Conservation (phyloP, 1,140 invertebrate species). For the Bombus confusus region DNA sequence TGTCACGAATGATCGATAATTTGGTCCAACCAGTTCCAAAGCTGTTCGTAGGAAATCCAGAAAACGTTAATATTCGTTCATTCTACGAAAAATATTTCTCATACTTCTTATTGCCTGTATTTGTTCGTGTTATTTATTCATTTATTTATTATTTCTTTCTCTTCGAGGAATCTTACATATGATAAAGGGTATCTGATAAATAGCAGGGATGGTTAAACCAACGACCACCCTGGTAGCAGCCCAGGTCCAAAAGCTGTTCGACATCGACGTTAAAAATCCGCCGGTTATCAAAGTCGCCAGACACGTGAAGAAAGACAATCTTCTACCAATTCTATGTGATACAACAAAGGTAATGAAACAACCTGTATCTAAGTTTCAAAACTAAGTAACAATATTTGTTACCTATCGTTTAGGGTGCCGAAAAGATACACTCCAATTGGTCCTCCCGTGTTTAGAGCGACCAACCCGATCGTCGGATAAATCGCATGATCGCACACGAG, state of each 20-base stretch:
- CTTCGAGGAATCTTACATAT: constrained; percentile 88
- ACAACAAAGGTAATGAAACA: neutral
- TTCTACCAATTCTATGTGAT: constrained; percentile 87
- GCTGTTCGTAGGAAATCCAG: constrained; percentile 83
- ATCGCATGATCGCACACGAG: constrained; percentile 92
- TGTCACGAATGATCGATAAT: constrained; percentile 94
- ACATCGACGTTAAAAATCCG: constrained; percentile 89
- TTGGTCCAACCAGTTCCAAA: constrained; percentile 93
- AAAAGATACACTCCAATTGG: constrained; percentile 94
- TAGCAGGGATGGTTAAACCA: constrained; percentile 93
- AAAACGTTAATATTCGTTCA: neutral
- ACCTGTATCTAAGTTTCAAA: neutral
- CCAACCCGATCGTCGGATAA: constrained; percentile 92
- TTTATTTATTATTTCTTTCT: neutral
- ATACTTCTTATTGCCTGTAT: neutral
- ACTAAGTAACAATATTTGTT: constrained; percentile 40
- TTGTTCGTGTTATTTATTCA: no score
- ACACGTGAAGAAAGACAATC: constrained; percentile 92
- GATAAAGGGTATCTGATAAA: constrained; percentile 97
- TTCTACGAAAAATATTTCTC: neutral
- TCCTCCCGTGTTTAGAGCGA: constrained; percentile 91
- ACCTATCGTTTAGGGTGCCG: constrained; percentile 91
- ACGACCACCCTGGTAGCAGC: constrained; percentile 89
- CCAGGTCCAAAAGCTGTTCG: constrained; percentile 92
- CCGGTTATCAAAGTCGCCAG: constrained; percentile 89